A percentile compares a stretch with the other conserved stretches of the same genome.
Evolutionary conservation across 2,113 vertebrate species (phyloP).

Genomic region (Mugil cephalus): DNA sequence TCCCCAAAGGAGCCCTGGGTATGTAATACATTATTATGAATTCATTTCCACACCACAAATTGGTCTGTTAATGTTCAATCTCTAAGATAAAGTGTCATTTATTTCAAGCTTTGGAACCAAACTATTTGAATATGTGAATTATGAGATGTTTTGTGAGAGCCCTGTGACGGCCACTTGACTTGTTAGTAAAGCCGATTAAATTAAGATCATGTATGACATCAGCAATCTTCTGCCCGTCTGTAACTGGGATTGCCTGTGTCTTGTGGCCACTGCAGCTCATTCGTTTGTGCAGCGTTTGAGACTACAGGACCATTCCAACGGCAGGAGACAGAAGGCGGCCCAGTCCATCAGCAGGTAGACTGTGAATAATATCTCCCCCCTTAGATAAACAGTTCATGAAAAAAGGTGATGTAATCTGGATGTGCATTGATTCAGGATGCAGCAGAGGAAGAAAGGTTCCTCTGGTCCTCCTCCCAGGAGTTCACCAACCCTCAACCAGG

Average conservation of each 20-base stretch:
- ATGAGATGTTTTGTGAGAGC: no score
- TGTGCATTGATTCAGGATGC: slow-evolving; percentile 62
- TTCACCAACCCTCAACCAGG: slow-evolving; percentile 82
- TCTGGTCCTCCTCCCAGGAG: slow-evolving; percentile 85
- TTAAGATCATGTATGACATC: not conserved
- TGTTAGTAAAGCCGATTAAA: not conserved
- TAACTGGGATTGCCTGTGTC: not conserved
- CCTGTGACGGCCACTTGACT: no score
- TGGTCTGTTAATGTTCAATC: not conserved
- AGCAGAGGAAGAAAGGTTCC: slow-evolving; percentile 84
- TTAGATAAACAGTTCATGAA: not conserved
- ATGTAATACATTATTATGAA: slow-evolving; percentile 18
- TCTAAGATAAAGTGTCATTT: not conserved
- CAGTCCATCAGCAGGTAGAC: slow-evolving; percentile 80
- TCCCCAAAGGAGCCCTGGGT: slow-evolving; percentile 79
- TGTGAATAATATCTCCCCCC: not conserved
- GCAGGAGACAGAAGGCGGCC: slow-evolving; percentile 84
- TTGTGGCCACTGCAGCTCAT: slow-evolving; percentile 58
- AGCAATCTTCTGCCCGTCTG: not conserved
- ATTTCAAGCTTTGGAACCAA: not conserved
- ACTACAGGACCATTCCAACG: slow-evolving; percentile 78
- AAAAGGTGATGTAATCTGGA: not conserved
- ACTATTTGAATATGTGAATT: no score
- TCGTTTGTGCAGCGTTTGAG: slow-evolving; percentile 80
- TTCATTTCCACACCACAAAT: not conserved